These are phyloP conservation scores for Odocoileus virginianus DNA, from an alignment of 2,113 vertebrate genomes.

Conservation along the genomic window DNA sequence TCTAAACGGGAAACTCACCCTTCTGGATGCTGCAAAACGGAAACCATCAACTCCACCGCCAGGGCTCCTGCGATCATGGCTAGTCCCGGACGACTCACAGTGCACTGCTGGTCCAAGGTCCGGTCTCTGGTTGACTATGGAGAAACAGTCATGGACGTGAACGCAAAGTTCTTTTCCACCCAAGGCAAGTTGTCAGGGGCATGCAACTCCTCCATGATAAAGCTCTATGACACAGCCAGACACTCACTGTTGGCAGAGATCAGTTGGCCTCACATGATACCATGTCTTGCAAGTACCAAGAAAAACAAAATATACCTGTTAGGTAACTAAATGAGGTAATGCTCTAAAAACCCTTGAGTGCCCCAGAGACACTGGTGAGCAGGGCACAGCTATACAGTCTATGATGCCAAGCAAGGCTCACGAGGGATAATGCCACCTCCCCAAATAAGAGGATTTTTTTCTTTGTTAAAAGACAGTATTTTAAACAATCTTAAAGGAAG, in stretches of 20 bases:
- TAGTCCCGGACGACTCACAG: constrained; percentile 94
- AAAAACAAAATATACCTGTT: neutral
- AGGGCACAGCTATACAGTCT: neutral
- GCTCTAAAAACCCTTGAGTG: neutral
- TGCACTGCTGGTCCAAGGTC: constrained; percentile 98
- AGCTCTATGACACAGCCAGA: neutral
- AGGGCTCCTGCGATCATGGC: constrained; percentile 96
- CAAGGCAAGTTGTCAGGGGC: neutral
- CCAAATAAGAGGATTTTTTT: neutral
- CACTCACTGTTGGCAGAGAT: neutral
- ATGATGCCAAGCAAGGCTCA: neutral
- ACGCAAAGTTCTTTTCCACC: neutral
- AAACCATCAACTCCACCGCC: constrained; percentile 97
- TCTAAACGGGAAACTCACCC: constrained; percentile 83
- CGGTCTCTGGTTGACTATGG: constrained; percentile 94
- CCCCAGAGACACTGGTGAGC: neutral
- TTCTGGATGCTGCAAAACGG: constrained; percentile 95
- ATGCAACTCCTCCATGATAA: neutral
- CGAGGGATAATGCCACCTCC: neutral
- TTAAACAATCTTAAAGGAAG: neutral
- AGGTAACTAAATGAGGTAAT: neutral
- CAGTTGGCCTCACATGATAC: neutral
- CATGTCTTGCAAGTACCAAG: neutral
- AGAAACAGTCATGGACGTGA: constrained; percentile 16
- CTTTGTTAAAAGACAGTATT: constrained; percentile 1